phyloP scores from a whole-genome alignment of 2,888 invertebrate species.

The Lithophane socia region DNA sequence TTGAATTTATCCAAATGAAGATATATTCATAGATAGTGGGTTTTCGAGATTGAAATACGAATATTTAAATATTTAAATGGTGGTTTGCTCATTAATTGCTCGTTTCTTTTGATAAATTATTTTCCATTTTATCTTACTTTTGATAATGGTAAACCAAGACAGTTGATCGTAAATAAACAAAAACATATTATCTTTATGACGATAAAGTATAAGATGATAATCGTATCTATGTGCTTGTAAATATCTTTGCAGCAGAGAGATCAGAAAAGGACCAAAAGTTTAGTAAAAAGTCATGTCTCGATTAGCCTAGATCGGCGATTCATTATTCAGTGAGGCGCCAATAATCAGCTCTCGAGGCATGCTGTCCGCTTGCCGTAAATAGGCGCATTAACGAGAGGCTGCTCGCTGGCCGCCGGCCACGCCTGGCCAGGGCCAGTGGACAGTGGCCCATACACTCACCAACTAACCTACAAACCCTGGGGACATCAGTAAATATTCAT shows the following conservation, averaged over 20 bases:
- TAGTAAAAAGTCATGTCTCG: constrained; percentile 76
- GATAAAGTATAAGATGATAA: constrained; percentile 6
- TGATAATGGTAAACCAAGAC: not conserved
- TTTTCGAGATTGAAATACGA: constrained; percentile 9
- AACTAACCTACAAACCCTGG: constrained; percentile 82
- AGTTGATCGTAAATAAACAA: not conserved
- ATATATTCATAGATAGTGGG: constrained; percentile 41
- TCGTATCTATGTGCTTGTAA: not conserved
- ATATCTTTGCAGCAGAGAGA: constrained; percentile 11
- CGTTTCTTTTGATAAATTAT: constrained; percentile 4
- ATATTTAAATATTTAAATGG: constrained; percentile 25
- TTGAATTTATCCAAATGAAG: constrained; percentile 56
- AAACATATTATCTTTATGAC: not conserved
- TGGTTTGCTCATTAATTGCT: constrained; percentile 15
- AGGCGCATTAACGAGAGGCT: constrained; percentile 74
- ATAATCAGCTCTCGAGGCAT: constrained; percentile 79
- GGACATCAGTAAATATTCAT: constrained; percentile 72
- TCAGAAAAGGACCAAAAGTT: constrained; percentile 65
- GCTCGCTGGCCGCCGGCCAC: constrained; percentile 56
- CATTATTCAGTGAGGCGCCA: constrained; percentile 85
- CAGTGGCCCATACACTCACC: constrained; percentile 69
- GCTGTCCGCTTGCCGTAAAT: constrained; percentile 76
- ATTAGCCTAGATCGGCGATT: constrained; percentile 82
- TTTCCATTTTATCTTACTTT: constrained; percentile 20
- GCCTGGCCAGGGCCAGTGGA: constrained; percentile 17